Evolutionary conservation across 2,113 vertebrate genomes (phyloP), one percentile per base, ranked within the genome.

Genomic region (Urocynchramus pylzowi): DNA sequence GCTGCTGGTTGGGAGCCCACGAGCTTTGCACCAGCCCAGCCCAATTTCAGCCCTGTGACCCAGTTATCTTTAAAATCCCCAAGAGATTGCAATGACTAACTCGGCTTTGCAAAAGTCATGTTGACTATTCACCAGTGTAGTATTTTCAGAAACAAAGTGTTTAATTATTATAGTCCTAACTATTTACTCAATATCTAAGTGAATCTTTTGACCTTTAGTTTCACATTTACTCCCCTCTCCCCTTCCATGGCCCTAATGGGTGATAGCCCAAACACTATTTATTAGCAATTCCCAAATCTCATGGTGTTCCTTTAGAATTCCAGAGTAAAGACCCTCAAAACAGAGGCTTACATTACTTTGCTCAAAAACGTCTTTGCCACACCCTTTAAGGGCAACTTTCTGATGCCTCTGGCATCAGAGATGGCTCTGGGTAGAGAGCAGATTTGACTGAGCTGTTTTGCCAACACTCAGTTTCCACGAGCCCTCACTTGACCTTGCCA

Each of bases 391-490:
- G 50, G 42, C 33, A 90, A 61, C 8, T n/a, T 31, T 64, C 28
- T 1, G 1, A 44, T 2, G 15, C 1, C 4, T 23, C 50, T 27
- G 69, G 64, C 45, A 70, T 9, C 0, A 3, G 22, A 69, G 52
- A 53, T 20, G 47, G 61, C 17, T 85, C 75, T 9, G 75, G n/a
- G 35, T 17, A 82, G 37, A 42, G 13, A 82, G 37, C 24, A 44
- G 35, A 23, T 74, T 60, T 67, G 33, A 39, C 6, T 1, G 1
- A 81, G 78, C 50, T 71, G 24, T 23, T 63, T 67, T 71, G 35
- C 35, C 76, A 50, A 8, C 0, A 1, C 16, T 41, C 49, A 6
- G 1, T 35, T 79, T 63, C 63, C 63, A 68, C 0, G 0, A 45
- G 47, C 39, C 10, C 35, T 68, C 87, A 41, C 47, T 44, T 45